Conservation (phyloP, 2,888 invertebrate species). For the Pharmacophagus antenor region DNA sequence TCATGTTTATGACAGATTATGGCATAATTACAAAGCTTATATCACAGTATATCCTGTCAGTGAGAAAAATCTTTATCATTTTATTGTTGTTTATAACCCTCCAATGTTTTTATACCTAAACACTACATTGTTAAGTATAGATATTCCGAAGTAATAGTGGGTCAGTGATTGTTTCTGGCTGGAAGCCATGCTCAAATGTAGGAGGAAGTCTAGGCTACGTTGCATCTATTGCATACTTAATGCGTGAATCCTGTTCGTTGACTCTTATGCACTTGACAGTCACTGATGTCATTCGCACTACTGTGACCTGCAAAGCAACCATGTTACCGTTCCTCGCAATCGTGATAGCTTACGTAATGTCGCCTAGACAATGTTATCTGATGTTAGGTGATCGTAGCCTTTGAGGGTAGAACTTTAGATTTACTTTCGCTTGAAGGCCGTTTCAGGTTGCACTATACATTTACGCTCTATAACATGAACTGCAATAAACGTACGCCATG, state of each 20-base stretch:
- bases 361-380: conserved; percentile 60
- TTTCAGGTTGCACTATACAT: conserved; percentile 48
- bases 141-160: conserved; percentile 56
- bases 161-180: conserved; percentile 73
- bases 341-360: conserved; percentile 72
- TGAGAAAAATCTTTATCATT: neutral
- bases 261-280: conserved; percentile 75
- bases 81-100: neutral
- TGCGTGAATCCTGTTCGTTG: conserved; percentile 72
- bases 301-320: conserved; percentile 75
- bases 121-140: conserved; percentile 34
- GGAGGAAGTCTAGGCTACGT: conserved; percentile 69
- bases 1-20: too few species aligned
- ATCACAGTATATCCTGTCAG: neutral
- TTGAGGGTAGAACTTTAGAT: conserved; percentile 53
- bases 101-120: neutral
- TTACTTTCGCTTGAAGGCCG: conserved; percentile 63
- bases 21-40: neutral
- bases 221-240: conserved; percentile 70
- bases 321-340: conserved; percentile 72
- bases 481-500: conserved; percentile 21
- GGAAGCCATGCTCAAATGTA: conserved; percentile 55
- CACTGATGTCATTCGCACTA: conserved; percentile 73
- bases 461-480: conserved; percentile 47
- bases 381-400: conserved; percentile 56